phyloP scores from a whole-genome alignment of 2,113 vertebrate species.

The Gallinago paraguaiae region DNA sequence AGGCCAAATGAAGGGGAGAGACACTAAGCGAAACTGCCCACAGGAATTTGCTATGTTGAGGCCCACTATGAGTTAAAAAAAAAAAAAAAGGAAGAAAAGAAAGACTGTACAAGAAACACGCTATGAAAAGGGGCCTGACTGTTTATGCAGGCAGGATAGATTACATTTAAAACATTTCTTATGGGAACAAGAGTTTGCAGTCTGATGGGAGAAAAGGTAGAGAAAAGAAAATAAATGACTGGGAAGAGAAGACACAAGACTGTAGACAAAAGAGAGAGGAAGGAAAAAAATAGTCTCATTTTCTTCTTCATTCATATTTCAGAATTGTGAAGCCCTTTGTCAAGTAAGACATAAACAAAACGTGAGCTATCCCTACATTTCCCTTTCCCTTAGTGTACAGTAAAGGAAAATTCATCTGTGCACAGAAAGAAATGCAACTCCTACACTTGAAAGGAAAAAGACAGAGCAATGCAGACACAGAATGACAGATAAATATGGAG shows the following conservation, averaged over 20 bases:
- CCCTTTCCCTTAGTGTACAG: neutral
- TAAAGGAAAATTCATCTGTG: neutral
- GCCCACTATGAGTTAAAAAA: neutral
- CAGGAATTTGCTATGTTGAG: conserved; percentile 16
- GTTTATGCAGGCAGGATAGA: neutral
- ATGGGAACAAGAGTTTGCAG: neutral
- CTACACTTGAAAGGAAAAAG: conserved; percentile 11
- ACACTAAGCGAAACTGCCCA: neutral
- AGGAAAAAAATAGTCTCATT: neutral
- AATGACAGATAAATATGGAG: conserved; percentile 43
- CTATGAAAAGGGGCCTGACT: neutral
- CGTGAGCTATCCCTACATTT: neutral
- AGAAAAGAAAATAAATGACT: neutral
- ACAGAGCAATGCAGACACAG: neutral
- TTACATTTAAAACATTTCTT: conserved; percentile 18
- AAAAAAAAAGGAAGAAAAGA: neutral
- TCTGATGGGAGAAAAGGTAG: neutral
- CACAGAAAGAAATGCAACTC: neutral
- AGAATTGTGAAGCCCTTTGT: neutral
- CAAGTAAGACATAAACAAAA: neutral
- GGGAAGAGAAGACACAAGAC: neutral
- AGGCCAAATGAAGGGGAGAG: neutral
- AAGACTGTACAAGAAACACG: neutral
- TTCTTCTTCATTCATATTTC: conserved; percentile 2
- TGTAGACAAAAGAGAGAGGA: neutral